phyloP scores from a whole-genome alignment of 2,113 vertebrate species.

The Onychostoma macrolepis region DNA sequence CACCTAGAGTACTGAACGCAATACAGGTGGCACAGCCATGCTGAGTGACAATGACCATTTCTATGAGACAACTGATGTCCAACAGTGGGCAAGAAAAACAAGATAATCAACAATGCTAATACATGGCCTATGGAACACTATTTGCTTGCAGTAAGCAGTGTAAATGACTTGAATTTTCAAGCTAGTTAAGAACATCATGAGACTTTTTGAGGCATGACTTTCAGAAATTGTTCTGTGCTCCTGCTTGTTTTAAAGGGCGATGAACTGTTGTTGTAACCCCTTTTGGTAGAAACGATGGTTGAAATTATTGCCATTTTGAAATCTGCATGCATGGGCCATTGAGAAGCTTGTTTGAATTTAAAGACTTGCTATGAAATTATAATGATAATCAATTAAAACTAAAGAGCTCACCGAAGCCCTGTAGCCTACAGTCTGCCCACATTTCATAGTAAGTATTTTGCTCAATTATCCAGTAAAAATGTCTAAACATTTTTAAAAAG shows the following conservation, averaged over 20 bases:
- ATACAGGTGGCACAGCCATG: not conserved
- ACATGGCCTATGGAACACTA: not conserved
- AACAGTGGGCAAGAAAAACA: not conserved
- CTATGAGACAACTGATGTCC: not conserved
- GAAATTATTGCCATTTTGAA: not conserved
- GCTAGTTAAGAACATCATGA: not conserved
- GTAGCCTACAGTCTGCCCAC: not conserved
- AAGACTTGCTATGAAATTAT: slow-evolving; percentile 17
- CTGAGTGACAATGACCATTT: not conserved
- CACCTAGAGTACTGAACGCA: not conserved
- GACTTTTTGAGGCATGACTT: slow-evolving; percentile 1
- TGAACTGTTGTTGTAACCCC: not conserved
- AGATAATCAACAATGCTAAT: not conserved
- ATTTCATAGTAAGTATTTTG: not conserved
- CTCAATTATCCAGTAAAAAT: not conserved
- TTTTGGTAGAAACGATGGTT: not conserved
- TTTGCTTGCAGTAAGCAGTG: not conserved
- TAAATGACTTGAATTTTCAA: not conserved
- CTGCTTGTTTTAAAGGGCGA: not conserved
- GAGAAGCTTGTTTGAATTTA: slow-evolving; percentile 3
- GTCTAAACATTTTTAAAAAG: not conserved
- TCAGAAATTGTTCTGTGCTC: not conserved
- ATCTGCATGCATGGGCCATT: not conserved
- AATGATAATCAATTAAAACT: slow-evolving; percentile 19
- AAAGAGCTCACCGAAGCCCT: not conserved